Evolutionary conservation across 2,113 vertebrate genomes (phyloP).

Genomic region (Aptenodytes forsteri): DNA sequence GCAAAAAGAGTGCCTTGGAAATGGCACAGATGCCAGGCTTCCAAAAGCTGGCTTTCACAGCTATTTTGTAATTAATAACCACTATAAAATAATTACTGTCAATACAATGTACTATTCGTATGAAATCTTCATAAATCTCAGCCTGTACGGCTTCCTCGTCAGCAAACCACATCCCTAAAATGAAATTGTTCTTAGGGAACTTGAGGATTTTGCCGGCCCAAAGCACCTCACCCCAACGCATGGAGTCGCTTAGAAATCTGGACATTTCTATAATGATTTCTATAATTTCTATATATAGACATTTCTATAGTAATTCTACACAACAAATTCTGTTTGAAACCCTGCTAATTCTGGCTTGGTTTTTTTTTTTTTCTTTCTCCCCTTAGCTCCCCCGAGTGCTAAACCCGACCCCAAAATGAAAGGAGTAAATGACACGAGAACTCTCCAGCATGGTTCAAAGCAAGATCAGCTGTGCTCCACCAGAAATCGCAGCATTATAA

Average conservation of each 20-base stretch:
- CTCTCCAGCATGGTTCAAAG: neutral
- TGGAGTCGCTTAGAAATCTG: neutral
- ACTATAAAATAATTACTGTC: neutral
- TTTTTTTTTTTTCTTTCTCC: neutral
- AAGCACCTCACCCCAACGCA: fast-evolving
- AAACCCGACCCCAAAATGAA: neutral
- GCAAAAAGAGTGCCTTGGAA: neutral
- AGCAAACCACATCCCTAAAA: neutral
- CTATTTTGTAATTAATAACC: neutral
- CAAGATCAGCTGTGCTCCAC: neutral
- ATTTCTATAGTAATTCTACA: neutral
- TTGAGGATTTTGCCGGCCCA: neutral
- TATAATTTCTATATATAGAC: no score
- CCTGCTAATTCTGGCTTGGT: neutral
- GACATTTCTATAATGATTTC: neutral
- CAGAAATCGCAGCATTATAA: neutral
- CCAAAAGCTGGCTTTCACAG: neutral
- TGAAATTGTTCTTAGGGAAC: neutral
- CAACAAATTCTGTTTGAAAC: neutral
- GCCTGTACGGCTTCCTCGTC: neutral
- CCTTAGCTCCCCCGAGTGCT: neutral
- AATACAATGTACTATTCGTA: neutral
- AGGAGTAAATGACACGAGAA: neutral
- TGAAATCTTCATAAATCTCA: neutral
- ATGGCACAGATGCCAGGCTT: neutral